phyloP scores from a whole-genome alignment of 2,888 invertebrate genomes.

The Eristalinus sepulchralis region DNA sequence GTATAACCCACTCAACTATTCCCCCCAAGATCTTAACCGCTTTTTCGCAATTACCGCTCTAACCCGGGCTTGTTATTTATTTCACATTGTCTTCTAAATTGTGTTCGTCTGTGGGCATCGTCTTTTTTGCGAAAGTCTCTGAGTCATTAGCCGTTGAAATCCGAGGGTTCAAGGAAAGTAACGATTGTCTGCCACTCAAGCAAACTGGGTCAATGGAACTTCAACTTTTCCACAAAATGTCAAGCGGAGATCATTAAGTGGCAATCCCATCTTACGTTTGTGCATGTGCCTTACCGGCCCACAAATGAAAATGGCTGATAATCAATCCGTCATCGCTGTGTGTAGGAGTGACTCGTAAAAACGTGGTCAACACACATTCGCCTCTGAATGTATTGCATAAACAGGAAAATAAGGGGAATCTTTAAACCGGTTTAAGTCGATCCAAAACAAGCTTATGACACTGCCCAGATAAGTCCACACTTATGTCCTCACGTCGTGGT shows the following conservation, averaged over 20 bases:
- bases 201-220: conserved; percentile 21
- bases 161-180: background rate
- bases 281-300: conserved; percentile 11
- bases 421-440: background rate
- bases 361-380: background rate
- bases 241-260: conserved; percentile 13
- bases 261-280: conserved; percentile 6
- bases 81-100: background rate
- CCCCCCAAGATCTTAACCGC: background rate
- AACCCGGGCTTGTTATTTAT: background rate
- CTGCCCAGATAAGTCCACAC: background rate
- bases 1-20: background rate
- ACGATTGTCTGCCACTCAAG: background rate
- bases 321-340: background rate
- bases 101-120: background rate
- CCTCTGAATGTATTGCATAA: background rate
- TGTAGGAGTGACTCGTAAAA: background rate
- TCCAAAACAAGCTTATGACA: background rate
- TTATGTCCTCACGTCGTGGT: background rate
- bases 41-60: background rate
- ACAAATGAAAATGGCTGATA: conserved; percentile 6
- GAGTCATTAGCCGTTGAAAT: background rate
- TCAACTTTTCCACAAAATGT: conserved; percentile 1
- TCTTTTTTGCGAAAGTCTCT: background rate
- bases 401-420: background rate